Evolutionary conservation across 2,113 vertebrate species (phyloP).

Genomic region (Cyrtonyx montezumae): DNA sequence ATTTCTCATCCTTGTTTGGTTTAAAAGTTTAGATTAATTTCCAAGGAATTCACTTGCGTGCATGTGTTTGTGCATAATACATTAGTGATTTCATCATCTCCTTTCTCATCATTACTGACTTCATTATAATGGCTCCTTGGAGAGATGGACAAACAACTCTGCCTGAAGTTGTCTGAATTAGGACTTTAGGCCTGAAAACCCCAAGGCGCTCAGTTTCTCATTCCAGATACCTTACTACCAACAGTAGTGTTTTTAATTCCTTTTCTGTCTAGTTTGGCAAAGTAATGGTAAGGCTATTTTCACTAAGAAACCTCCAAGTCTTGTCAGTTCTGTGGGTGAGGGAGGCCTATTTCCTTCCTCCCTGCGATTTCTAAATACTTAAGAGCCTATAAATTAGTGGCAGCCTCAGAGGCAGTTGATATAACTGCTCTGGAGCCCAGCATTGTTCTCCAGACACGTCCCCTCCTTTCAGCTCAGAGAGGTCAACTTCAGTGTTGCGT

Average conservation of each 20-base stretch:
- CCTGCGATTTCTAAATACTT: neutral
- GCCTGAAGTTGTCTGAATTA: neutral
- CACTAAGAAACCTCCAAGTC: neutral
- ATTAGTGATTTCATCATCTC: constrained; percentile 17
- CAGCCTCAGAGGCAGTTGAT: neutral
- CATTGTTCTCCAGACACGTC: rapidly evolving
- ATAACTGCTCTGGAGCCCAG: constrained; percentile 3
- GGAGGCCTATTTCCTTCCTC: neutral
- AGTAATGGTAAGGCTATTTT: neutral
- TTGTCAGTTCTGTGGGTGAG: neutral
- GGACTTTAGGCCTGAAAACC: neutral
- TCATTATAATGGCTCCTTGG: constrained; percentile 5
- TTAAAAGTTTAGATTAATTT: constrained; percentile 15
- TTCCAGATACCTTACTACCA: neutral
- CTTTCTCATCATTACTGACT: neutral
- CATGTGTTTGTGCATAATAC: neutral
- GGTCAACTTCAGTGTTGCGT: neutral
- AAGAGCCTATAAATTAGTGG: neutral
- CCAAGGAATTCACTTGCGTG: neutral
- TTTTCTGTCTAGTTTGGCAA: neutral
- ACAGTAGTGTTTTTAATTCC: neutral
- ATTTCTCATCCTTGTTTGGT: neutral
- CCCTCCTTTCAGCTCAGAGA: neutral
- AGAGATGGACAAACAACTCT: neutral
- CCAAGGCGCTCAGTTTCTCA: neutral